Conservation (phyloP, 1,140 invertebrate species). For the Achatina immaculata region DNA sequence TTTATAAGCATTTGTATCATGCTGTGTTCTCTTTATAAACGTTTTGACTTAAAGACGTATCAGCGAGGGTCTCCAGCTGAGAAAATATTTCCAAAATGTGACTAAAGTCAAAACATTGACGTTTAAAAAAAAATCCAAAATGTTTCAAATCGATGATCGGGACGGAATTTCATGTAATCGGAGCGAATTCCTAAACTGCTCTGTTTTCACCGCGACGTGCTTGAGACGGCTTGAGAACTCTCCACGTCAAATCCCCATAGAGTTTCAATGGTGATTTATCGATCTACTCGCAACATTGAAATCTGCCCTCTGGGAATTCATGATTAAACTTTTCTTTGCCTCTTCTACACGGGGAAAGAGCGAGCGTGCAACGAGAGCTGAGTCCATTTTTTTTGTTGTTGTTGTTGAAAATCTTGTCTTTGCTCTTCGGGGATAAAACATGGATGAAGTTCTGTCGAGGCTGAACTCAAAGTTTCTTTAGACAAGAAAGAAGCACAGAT, state of each 20-base stretch:
- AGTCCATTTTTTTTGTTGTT: not conserved
- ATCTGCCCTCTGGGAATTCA: not conserved
- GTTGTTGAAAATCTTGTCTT: not conserved
- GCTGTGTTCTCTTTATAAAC: too few relatives aligned
- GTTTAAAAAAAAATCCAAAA: too few relatives aligned
- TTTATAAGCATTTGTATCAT: too few relatives aligned
- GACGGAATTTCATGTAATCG: too few relatives aligned
- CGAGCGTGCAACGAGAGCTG: not conserved
- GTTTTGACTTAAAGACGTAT: too few relatives aligned
- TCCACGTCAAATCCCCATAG: not conserved
- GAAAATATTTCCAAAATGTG: too few relatives aligned
- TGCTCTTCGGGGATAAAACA: too few relatives aligned
- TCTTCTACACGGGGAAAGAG: not conserved
- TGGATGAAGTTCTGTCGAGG: not conserved
- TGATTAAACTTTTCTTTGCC: not conserved
- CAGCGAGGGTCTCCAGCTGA: too few relatives aligned
- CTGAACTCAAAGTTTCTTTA: not conserved
- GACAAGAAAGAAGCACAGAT: not conserved
- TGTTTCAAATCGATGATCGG: too few relatives aligned
- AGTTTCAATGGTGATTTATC: not conserved
- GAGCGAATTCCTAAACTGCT: not conserved
- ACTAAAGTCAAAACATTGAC: too few relatives aligned
- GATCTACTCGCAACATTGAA: not conserved
- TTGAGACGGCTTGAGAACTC: not conserved
- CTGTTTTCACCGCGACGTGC: not conserved